Conservation (phyloP, 2,888 invertebrate genomes). For the Leptinotarsa haldemani region DNA sequence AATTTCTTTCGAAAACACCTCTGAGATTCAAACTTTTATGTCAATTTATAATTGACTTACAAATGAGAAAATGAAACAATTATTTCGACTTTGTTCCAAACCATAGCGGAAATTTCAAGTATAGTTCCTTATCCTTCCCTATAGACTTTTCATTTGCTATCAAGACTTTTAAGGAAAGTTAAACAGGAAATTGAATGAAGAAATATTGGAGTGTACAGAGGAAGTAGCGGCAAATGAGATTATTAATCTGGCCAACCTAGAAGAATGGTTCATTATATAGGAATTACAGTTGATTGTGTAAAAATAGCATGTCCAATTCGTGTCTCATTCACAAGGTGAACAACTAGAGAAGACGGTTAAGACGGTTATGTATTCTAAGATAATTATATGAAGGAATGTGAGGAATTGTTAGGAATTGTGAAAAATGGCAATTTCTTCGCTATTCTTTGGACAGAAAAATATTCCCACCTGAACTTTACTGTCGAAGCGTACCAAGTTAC, state of each 20-base stretch:
- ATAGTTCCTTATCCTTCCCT: too few species aligned
- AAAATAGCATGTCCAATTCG: constrained; percentile 9
- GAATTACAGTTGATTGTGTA: constrained; percentile 15
- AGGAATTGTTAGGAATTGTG: constrained; percentile 1
- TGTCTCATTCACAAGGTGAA: constrained; percentile 25
- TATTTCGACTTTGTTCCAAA: too few species aligned
- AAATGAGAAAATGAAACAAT: too few species aligned
- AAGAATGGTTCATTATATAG: neutral
- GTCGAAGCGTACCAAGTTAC: neutral
- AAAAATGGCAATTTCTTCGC: neutral
- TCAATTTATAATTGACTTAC: too few species aligned
- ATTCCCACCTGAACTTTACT: neutral
- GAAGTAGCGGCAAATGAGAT: neutral
- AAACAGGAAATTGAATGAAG: neutral
- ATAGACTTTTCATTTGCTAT: neutral
- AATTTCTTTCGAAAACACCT: too few species aligned
- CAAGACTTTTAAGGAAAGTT: neutral
- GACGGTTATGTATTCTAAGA: constrained; percentile 16
- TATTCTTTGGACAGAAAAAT: constrained; percentile 6
- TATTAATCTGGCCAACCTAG: neutral
- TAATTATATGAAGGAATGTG: constrained; percentile 21
- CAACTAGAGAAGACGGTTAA: constrained; percentile 27
- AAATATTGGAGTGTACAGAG: neutral
- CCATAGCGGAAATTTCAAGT: neutral
- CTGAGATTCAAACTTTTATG: too few species aligned